phyloP scores from a whole-genome alignment of 2,113 vertebrate genomes.

The Petaurus breviceps region DNA sequence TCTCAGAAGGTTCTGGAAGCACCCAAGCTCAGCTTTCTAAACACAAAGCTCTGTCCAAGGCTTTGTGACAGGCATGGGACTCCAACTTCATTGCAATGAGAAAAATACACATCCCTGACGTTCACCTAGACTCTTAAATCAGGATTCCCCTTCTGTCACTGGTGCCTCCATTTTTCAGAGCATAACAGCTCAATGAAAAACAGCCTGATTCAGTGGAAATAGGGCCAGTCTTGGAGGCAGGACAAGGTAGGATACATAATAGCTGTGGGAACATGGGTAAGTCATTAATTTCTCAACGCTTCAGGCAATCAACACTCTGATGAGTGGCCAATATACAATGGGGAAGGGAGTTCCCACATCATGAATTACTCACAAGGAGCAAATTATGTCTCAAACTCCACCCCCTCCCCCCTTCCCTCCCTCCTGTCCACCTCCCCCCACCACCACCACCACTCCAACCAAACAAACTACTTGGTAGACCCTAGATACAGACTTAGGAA shows the following conservation, averaged over 20 bases:
- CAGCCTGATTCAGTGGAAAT: not conserved
- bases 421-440: no score
- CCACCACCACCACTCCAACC: no score
- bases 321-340: not conserved
- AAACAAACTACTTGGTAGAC: not conserved
- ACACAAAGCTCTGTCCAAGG: not conserved
- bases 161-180: constrained; percentile 52
- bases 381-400: not conserved
- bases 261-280: not conserved
- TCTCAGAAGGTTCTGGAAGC: not conserved
- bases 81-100: constrained; percentile 1
- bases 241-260: not conserved
- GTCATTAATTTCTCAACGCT: not conserved
- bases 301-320: not conserved
- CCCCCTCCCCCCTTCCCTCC: no score
- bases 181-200: not conserved
- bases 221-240: not conserved
- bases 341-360: not conserved
- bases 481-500: not conserved
- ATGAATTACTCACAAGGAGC: not conserved
- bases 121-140: not conserved
- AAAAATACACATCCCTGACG: not conserved
- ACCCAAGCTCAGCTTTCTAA: constrained; percentile 4
- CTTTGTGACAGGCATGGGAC: not conserved
- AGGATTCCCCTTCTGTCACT: not conserved